A percentile compares a stretch with the other conserved stretches of the same genome.
These are phyloP conservation scores for Intellagama lesueurii DNA, from an alignment of 2,797 vertebrate genomes.

Conservation along the genomic window DNA sequence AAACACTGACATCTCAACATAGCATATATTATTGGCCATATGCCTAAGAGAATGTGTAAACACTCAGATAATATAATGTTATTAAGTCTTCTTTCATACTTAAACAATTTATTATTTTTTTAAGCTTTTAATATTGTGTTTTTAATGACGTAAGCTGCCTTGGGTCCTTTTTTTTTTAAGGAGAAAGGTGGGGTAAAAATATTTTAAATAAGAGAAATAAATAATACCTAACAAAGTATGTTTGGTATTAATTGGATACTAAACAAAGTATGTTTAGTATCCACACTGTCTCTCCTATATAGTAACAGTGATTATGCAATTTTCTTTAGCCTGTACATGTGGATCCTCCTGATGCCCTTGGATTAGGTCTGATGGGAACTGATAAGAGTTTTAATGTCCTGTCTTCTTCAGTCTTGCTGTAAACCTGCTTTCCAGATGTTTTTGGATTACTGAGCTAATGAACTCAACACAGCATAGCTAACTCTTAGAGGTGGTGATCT, in stretches of 20 bases:
- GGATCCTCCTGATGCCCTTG: not conserved
- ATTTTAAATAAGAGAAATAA: too few species aligned
- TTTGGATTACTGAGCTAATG: not conserved
- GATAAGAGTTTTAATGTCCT: too few species aligned
- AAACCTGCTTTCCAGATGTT: not conserved
- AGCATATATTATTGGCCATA: not conserved
- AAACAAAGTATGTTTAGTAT: not conserved
- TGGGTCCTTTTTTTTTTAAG: too few species aligned
- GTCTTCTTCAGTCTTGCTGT: too few species aligned
- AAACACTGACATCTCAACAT: not conserved
- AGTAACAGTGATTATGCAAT: not conserved
- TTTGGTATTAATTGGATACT: too few species aligned
- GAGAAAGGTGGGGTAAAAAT: too few species aligned
- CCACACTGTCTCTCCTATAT: not conserved
- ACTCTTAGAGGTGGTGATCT: too few species aligned
- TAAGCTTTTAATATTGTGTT: too few species aligned
- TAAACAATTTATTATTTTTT: too few species aligned
- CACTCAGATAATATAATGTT: not conserved
- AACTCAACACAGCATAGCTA: too few species aligned
- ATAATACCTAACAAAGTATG: not conserved
- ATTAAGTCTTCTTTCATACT: too few species aligned
- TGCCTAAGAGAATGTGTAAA: not conserved
- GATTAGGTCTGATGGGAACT: not conserved
- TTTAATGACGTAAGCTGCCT: too few species aligned
- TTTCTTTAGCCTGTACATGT: not conserved